A percentile compares a stretch with the other conserved stretches of the same genome.
phyloP scores from a whole-genome alignment of 2,113 vertebrate genomes.

The Phaethon lepturus region DNA sequence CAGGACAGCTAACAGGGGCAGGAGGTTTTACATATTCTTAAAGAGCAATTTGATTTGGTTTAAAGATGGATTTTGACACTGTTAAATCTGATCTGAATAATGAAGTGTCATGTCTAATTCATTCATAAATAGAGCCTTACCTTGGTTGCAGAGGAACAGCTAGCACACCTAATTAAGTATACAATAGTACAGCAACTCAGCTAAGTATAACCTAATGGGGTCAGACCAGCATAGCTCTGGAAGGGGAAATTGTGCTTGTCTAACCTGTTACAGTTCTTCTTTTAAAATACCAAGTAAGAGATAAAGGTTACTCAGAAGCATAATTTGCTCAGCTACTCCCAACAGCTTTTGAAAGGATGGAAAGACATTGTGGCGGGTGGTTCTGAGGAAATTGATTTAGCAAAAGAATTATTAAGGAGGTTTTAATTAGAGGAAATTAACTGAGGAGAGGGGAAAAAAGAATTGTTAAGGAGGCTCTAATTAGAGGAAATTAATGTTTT shows the following conservation, averaged over 20 bases:
- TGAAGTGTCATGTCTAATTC: constrained; percentile 66
- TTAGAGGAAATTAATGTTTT: constrained; percentile 71
- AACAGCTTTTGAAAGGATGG: constrained; percentile 55
- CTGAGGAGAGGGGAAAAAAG: not conserved
- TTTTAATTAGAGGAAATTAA: constrained; percentile 71
- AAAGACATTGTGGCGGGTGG: constrained; percentile 45
- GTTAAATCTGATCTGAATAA: constrained; percentile 63
- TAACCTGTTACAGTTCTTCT: constrained; percentile 58
- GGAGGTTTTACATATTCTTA: constrained; percentile 6
- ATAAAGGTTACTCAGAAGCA: constrained; percentile 65
- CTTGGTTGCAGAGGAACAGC: constrained; percentile 35
- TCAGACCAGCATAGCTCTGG: constrained; percentile 53
- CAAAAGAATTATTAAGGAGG: constrained; percentile 69
- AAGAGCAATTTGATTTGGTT: constrained; percentile 47
- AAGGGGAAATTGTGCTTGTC: constrained; percentile 56
- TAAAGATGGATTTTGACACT: constrained; percentile 41
- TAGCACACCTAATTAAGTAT: constrained; percentile 44
- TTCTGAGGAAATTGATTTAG: constrained; percentile 66
- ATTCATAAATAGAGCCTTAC: constrained; percentile 62
- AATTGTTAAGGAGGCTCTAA: constrained; percentile 70
- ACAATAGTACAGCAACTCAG: constrained; percentile 43
- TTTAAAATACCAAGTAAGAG: constrained; percentile 61
- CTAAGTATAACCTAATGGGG: constrained; percentile 67
- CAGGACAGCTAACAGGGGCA: not conserved
- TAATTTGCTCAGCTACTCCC: constrained; percentile 56